A percentile compares a stretch with the other conserved stretches of the same genome.
These are phyloP conservation scores for Acinonyx jubatus DNA, from an alignment of 2,113 vertebrate species.

Conservation along the genomic window DNA sequence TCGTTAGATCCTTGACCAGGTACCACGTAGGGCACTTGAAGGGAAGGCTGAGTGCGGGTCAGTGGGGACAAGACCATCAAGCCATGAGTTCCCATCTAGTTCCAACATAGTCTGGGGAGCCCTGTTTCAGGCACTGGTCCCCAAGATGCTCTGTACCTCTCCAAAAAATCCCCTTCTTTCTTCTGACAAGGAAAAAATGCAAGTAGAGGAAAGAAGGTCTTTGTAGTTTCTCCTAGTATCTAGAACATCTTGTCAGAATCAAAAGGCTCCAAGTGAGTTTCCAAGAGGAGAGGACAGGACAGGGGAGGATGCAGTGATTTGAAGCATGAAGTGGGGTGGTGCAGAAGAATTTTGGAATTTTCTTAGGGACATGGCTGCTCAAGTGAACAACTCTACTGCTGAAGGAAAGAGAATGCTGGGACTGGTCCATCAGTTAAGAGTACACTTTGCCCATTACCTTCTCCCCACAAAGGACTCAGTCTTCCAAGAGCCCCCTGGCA, in stretches of 20 bases:
- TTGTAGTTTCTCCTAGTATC: neutral
- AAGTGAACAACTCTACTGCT: neutral
- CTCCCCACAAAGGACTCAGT: neutral
- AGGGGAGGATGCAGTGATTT: neutral
- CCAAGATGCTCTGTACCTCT: neutral
- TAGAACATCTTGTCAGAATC: neutral
- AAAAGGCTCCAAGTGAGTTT: neutral
- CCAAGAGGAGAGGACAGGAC: neutral
- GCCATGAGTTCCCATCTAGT: neutral
- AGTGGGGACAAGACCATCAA: neutral
- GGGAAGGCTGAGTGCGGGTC: fast-evolving
- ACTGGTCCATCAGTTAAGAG: neutral
- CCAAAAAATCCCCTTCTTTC: neutral
- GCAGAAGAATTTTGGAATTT: neutral
- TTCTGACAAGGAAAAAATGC: neutral
- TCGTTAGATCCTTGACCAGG: neutral
- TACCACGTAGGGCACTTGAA: neutral
- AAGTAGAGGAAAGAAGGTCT: neutral
- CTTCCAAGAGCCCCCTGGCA: neutral
- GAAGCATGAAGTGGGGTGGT: neutral
- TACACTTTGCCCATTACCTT: neutral
- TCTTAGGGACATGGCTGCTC: neutral
- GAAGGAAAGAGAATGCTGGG: neutral
- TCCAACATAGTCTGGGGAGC: neutral
- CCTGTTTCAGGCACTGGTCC: neutral